Base-by-base conservation (phyloP, 2,888 invertebrate species). In the Synergus itoensis region DNA sequence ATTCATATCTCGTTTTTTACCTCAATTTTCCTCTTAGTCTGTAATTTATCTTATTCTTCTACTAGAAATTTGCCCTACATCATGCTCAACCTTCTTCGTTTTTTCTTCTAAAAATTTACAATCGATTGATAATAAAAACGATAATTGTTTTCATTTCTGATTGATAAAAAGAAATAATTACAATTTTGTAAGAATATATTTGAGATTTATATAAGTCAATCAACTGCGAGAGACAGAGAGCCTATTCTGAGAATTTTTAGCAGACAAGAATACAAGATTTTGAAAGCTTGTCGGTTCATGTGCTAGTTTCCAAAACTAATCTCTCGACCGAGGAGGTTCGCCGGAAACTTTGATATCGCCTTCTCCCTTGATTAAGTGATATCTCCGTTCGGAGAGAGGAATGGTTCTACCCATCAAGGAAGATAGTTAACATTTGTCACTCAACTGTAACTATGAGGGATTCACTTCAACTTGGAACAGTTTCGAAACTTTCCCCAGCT, bases 311-410 rank as follows among this genome's bases (percentile, higher is more conserved):
- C 53, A 73, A 73, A 73, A 73, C 73, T 73, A 73, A 73, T 73
- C 73, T 73, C 73, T 73, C 28, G 48, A 53, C 48, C 36, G 73
- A 73, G 73, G 28, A 73, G 73, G 28, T 73, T 73, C 73, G 28
- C 73, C 73, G 73, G 73, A 73, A 73, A 73, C 73, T 73, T 73
- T 73, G 73, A 53, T 73, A 73, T 73, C 73, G 53, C 73, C 73
- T 73, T 73, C 73, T 73, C 53, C 28, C 73, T 73, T 73, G 73
- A 73, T 73, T 73, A 73, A 73, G 73, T 53, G 53, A 73, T 73
- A 73, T 53, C 73, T 53, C 16, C 14, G 28, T 48, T 53, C 28
- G 1, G 43, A 67, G 67, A 69, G 67, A 67, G 48, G 48, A 73
- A 53, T 36, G 73, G 73, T 28, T 53, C 45, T 53, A 48, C 36